Evolutionary conservation across 2,797 vertebrate genomes (phyloP).

Genomic region (Darevskia mixta): DNA sequence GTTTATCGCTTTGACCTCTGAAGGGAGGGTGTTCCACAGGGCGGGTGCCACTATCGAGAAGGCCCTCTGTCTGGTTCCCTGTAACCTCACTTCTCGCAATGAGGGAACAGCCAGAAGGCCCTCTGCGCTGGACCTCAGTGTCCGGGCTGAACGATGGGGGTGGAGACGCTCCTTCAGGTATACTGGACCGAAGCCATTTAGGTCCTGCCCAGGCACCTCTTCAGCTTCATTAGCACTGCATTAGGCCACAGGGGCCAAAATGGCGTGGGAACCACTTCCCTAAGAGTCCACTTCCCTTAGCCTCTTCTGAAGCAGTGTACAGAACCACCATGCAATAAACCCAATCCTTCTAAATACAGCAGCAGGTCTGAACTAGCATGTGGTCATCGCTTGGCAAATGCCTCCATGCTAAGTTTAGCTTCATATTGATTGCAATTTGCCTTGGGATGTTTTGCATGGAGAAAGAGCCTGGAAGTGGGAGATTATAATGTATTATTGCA

Average conservation of each 20-base stretch:
- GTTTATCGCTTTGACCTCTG: no score
- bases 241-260: slow-evolving; percentile 22
- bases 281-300: slow-evolving; percentile 13
- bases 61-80: no score
- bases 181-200: no score
- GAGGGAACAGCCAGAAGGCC: no score
- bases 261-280: slow-evolving; percentile 1
- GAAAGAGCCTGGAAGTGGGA: slow-evolving; percentile 56
- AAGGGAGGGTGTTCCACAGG: no score
- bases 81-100: no score
- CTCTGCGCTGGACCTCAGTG: no score
- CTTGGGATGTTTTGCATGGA: slow-evolving; percentile 56
- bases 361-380: slow-evolving; percentile 45
- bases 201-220: neutral
- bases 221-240: neutral
- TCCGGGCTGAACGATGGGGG: no score
- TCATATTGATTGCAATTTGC: slow-evolving; percentile 63
- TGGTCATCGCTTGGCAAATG: slow-evolving; percentile 59
- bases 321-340: slow-evolving; percentile 36
- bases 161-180: no score
- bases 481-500: slow-evolving; percentile 68
- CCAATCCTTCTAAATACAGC: slow-evolving; percentile 41
- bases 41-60: no score
- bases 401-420: slow-evolving; percentile 70
- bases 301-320: slow-evolving; percentile 47